Percentiles rank a stretch among this genome's conserved stretches.
Conservation (phyloP, 35 echinoderm and acorn worm genomes). For the Ptychodera flava region DNA sequence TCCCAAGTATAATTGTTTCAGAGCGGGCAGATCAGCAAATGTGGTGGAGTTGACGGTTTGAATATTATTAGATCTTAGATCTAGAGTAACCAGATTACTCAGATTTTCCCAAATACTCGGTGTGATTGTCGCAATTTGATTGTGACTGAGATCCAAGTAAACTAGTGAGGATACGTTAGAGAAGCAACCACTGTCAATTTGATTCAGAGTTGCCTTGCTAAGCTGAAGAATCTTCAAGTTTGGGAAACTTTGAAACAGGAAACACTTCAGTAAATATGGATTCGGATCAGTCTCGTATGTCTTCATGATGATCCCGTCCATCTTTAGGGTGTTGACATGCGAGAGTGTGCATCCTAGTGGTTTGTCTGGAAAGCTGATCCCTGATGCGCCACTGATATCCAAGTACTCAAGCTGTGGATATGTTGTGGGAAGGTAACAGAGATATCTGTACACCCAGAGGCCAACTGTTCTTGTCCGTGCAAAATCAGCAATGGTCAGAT, state of each 20-base stretch:
- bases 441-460: background rate
- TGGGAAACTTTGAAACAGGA: too few species aligned
- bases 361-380: background rate
- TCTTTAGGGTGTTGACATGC: background rate
- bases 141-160: too few species aligned
- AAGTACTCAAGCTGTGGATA: background rate
- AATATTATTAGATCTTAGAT: background rate
- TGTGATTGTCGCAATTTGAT: too few species aligned
- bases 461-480: background rate
- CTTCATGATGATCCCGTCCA: too few species aligned
- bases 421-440: background rate
- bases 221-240: too few species aligned
- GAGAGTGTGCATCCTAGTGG: background rate
- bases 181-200: too few species aligned
- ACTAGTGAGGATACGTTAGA: too few species aligned
- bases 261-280: too few species aligned
- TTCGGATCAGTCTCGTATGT: too few species aligned
- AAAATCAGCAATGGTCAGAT: background rate
- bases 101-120: too few species aligned
- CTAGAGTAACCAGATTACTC: too few species aligned
- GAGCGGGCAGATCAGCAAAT: background rate
- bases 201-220: too few species aligned
- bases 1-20: background rate
- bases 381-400: background rate
- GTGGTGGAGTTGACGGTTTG: background rate